Base-by-base conservation (phyloP, 2,797 vertebrate genomes). In the Linurgus olivaceus region DNA sequence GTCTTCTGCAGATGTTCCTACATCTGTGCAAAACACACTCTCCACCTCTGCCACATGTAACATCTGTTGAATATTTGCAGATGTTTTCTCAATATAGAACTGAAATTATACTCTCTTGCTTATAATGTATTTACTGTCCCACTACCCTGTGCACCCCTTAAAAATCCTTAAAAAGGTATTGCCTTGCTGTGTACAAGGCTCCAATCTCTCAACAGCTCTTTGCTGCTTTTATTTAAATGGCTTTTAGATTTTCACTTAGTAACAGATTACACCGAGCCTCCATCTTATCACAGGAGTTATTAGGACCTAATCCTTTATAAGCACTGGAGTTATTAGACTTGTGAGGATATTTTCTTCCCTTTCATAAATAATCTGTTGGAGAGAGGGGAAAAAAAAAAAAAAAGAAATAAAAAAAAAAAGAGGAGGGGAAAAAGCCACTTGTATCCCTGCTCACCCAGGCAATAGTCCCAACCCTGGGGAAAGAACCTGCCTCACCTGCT, bases 271-370 rank as follows among this genome's bases (percentile, higher is more conserved):
- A 93, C 52, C 10, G 0, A 94, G 81, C 54, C 84, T 93, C 93
- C 95, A 93, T 92, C 84, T 96, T 95, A 97, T 92, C 92, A 2
- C 28, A 86, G 84, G 13, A 93, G 72, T 90, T 93, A 95, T 95
- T 91, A 94, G 75, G 87, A 86, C 44, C 65, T 95, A 94, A 94
- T 92, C 94, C 73, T 77, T 90, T 75, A 68, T 65, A 93, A 95
- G 84, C 72, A 83, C 82, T 78, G 3, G 88, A 93, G 85, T 90
- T 93, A 95, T 83, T 91, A 94, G 65, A 77, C 78, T 89, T 95
- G 78, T 65, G 88, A 96, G 74, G 91, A 66, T 92, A 87, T 90
- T 90, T 94, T 84, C 76, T 85, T 73, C 75, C 81, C 26, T 70
- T 63, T 78, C 19, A 48, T 71, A 96, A 92, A 91, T 91, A 91